Base-by-base conservation (phyloP, 2,113 vertebrate genomes). In the Ammodytes dubius region DNA sequence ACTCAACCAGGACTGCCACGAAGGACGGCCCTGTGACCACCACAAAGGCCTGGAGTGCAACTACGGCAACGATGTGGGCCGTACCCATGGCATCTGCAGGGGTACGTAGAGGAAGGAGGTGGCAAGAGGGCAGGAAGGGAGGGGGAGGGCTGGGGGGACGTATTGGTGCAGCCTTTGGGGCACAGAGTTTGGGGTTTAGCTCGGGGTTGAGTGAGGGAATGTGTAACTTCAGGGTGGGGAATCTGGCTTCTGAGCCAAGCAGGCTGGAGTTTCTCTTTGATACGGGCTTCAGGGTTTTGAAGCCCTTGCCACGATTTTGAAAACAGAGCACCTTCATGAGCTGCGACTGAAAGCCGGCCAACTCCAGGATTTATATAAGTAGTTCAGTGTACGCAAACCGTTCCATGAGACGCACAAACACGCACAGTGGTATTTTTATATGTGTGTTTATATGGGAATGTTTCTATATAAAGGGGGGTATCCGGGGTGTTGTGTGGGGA, bases 41-140 rank as follows among this genome's bases (percentile, higher is more conserved):
- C 94, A 95, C 50, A 96, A 95, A 78, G 96, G 96, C 43, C 92
- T 96, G 66, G 94, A 96, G 91, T 97, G 96, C 84, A 96, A 96
- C 89, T 96, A 95, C 7, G 96, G 96, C 74, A 95, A 96, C 0
- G 95, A 95, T 2, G 94, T 95, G 43, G 89, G 88, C 15, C 94
- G 87, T 1, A 89, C 82, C 10, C 88, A 91, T 4, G 96, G 96
- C 83, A 96, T 96, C 93, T 96, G 96, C 89, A 94, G 96, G 82
- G 96, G 96, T 97, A 90, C 59, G 94, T 77, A 74, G 1, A 40
- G 6, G 49, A 40, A 49, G 77, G 80, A 47, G 76, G 53, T 27
- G 9, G 27, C 19, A 4, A 37, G 50, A 15, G 19, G 59, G 46
- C 27, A 47, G 50, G 15, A 19, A 39, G 7, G 6, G 6, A 4